Base-by-base conservation (phyloP, 2,797 vertebrate genomes). In the Babyrousa celebensis region DNA sequence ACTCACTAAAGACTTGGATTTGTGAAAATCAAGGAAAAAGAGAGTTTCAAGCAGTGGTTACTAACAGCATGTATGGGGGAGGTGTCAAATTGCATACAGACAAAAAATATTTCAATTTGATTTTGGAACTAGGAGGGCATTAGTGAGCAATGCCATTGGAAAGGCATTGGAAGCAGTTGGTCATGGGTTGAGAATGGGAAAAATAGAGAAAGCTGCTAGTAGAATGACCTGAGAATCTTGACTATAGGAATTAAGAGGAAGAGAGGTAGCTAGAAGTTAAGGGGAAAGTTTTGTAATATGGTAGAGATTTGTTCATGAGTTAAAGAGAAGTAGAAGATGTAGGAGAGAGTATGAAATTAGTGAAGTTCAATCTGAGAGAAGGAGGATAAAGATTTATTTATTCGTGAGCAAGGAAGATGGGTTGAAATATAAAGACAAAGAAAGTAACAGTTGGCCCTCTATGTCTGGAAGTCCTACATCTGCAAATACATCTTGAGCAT, bases 1-100 rank as follows among this genome's bases (percentile, higher is more conserved):
- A 85, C 25, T 16, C 7, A 25, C 1, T 71, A 67, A 75, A 15
- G 60, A 71, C 0, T 36, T 79, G 23, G 6, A 27, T 83, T 94
- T 70, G n/a, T 88, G 72, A 75, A 85, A 85, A 75, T 40, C 65
- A 84, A 79, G 29, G 52, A 79, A 52, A 56, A 67, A 56, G 71
- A 68, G 20, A 75, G 32, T 85, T 68, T 91, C 16, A 70, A 65
- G 32, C 36, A 56, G 32, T 36, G 14, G 2, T 78, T 70, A 60
- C 36, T 62, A 83, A 56, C 17, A 20, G 78, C 7, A 68, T 17
- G 16, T 60, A 79, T 89, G 68, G 29, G 17, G 72, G 12, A 62
- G 52, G 32, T 91, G 12, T 80, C 21, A 85, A 58, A 58, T 40
- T 91, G 25, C 40, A 2, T 65, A 12, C 27, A 86, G 17, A 48